A percentile compares a stretch with the other conserved stretches of the same genome.
These are phyloP conservation scores for Melanostigma gelatinosum DNA, from an alignment of 2,113 vertebrate genomes.

Conservation along the genomic window DNA sequence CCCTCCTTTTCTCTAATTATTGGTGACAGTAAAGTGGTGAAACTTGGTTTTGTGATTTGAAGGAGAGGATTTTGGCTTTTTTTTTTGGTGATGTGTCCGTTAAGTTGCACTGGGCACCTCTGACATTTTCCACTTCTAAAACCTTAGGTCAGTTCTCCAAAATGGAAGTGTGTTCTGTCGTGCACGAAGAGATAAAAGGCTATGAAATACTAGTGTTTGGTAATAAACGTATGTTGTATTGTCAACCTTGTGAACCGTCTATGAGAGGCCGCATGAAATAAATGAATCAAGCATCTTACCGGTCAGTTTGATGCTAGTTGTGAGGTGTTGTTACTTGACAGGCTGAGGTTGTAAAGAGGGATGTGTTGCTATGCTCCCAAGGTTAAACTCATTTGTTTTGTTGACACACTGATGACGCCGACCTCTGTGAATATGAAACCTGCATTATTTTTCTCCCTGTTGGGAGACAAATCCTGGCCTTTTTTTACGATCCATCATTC, in stretches of 20 bases:
- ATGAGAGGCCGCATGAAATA: constrained; percentile 26
- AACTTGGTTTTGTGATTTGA: constrained; percentile 29
- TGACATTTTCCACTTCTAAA: constrained; percentile 16
- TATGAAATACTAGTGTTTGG: constrained; percentile 39
- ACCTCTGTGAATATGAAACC: constrained; percentile 65
- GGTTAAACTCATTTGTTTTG: constrained; percentile 74
- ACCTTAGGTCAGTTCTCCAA: constrained; percentile 11
- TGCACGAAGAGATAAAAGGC: constrained; percentile 45
- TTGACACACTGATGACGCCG: constrained; percentile 58
- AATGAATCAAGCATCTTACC: constrained; percentile 42
- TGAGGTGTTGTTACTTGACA: constrained; percentile 3
- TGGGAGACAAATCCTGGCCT: constrained; percentile 46
- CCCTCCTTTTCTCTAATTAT: constrained; percentile 17
- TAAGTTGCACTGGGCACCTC: neutral
- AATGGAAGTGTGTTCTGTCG: constrained; percentile 13
- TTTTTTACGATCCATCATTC: constrained; percentile 64
- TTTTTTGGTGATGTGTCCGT: constrained; percentile 19
- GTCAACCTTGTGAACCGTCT: constrained; percentile 44
- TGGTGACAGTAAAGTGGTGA: constrained; percentile 14
- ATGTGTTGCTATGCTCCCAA: constrained; percentile 47
- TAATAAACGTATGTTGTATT: constrained; percentile 46
- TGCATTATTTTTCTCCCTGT: constrained; percentile 58
- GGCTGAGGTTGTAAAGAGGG: constrained; percentile 26
- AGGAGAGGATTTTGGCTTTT: constrained; percentile 11
- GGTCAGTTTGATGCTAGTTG: constrained; percentile 45